phyloP scores from a whole-genome alignment of 2,888 invertebrate species.

The Yponomeuta sedellus region DNA sequence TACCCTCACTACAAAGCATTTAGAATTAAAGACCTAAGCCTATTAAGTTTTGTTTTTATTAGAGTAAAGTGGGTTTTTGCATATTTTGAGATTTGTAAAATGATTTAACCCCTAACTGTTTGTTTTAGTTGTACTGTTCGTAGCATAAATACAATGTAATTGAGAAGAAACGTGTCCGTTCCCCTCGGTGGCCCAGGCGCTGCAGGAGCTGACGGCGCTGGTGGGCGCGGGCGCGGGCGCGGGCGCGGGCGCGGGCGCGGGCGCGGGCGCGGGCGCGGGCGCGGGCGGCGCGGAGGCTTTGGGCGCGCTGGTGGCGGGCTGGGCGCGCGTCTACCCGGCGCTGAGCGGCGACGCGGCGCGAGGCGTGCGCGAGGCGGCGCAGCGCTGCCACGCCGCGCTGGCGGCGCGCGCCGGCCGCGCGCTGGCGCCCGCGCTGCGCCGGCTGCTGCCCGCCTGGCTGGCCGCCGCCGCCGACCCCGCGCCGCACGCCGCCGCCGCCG shows the following conservation, averaged over 20 bases:
- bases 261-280: too few relatives aligned
- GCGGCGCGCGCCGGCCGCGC: conserved; percentile 77
- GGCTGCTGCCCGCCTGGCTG: conserved; percentile 89
- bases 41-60: too few relatives aligned
- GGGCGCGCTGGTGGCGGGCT: neutral
- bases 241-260: too few relatives aligned
- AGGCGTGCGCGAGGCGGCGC: neutral
- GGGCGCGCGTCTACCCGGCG: neutral
- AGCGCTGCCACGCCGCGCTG: neutral
- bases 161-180: too few relatives aligned
- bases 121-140: too few relatives aligned
- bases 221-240: too few relatives aligned
- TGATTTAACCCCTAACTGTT: too few relatives aligned
- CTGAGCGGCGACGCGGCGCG: neutral
- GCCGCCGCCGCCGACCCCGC: conserved; percentile 90
- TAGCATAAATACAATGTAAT: too few relatives aligned
- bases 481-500: conserved; percentile 87
- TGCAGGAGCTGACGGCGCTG: neutral
- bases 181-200: neutral
- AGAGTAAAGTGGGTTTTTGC: too few relatives aligned
- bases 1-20: too few relatives aligned
- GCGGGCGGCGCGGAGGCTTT: neutral
- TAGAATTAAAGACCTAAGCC: too few relatives aligned
- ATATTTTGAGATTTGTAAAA: too few relatives aligned
- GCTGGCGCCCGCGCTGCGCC: conserved; percentile 86